Base-by-base conservation (phyloP, 2,113 vertebrate species). In the Dromas ardeola region DNA sequence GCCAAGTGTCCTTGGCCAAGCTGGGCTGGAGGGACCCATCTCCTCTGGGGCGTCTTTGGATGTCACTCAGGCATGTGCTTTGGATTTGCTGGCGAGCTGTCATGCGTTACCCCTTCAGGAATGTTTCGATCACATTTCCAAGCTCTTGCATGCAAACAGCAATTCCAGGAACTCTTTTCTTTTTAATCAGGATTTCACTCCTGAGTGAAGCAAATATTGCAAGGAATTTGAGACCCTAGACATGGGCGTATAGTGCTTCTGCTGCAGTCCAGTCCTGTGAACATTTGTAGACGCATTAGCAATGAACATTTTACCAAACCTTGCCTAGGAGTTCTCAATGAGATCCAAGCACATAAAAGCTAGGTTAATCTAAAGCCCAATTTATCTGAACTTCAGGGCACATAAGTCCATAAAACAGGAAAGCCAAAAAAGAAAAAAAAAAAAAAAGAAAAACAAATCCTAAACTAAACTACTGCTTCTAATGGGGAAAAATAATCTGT, bases 121-220 rank as follows among this genome's bases (percentile, higher is more conserved):
- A 88, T 53, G 10, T 58, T 86, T 94, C 4, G 1, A 30, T n/a
- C 36, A 38, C 11, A 25, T 72, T 94, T 94, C 72, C 45, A 87
- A 65, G 76, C 23, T 81, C 45, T 72, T 91, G 34, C 49, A 71
- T 53, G 49, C 34, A 94, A 87, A 67, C 22, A 88, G 38, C 17
- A 85, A 9, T 79, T 93, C 88, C 66, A 89, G 65, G 62, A 76
- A 72, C 43, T 45, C 6, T 16, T 76, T 81, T 71, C 25, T 40
- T 88, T 87, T 71, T 80, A 89, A 91, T 61, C 43, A 87, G 58
- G 79, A 90, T 63, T 92, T 94, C 43, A 84, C 49, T 95, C 43
- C 36, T 79, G 52, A 81, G 8, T 38, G 34, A 89, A 89, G 61
- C 15, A 84, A 86, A 55, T 72, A 78, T 65, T 55, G 36, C 56